Conservation (phyloP, 2,797 vertebrate species). For the Oophaga sylvatica region DNA sequence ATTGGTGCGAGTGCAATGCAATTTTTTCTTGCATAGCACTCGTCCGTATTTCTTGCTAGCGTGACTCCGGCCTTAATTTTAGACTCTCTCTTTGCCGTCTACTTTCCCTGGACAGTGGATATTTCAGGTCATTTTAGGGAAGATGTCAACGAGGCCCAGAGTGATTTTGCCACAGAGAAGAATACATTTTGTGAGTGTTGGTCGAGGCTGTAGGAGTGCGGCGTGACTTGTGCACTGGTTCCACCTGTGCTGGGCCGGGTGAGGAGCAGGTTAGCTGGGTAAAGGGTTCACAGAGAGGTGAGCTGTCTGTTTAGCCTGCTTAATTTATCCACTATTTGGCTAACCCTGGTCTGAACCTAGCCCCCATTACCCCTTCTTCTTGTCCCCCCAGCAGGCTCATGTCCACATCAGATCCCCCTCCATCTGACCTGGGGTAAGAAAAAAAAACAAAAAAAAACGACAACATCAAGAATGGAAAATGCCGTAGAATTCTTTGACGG, state of each 20-base stretch:
- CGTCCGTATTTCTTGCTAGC: too few relatives aligned
- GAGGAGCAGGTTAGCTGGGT: conserved; percentile 80
- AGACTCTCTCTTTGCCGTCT: not conserved
- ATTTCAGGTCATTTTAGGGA: conserved; percentile 1
- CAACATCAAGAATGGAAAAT: conserved; percentile 51
- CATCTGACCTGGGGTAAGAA: conserved; percentile 62
- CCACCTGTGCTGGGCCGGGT: conserved; percentile 82
- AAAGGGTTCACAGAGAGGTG: conserved; percentile 83
- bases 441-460: conserved; percentile 51
- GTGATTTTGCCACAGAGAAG: not conserved
- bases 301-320: conserved; percentile 82
- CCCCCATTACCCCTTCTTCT: conserved; percentile 82
- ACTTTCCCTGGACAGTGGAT: not conserved
- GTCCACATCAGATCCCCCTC: conserved; percentile 69
- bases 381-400: conserved; percentile 76
- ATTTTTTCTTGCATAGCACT: too few relatives aligned
- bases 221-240: conserved; percentile 43
- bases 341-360: conserved; percentile 96
- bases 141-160: conserved; percentile 6
- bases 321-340: conserved; percentile 97
- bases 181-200: conserved; percentile 32
- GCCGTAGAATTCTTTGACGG: conserved; percentile 56
- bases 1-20: too few relatives aligned
- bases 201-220: conserved; percentile 54
- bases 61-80: not conserved